Percentiles rank a stretch among this genome's conserved stretches.
These are phyloP conservation scores for Lottia scabra DNA, from an alignment of 2,888 invertebrate species.

Conservation along the genomic window DNA sequence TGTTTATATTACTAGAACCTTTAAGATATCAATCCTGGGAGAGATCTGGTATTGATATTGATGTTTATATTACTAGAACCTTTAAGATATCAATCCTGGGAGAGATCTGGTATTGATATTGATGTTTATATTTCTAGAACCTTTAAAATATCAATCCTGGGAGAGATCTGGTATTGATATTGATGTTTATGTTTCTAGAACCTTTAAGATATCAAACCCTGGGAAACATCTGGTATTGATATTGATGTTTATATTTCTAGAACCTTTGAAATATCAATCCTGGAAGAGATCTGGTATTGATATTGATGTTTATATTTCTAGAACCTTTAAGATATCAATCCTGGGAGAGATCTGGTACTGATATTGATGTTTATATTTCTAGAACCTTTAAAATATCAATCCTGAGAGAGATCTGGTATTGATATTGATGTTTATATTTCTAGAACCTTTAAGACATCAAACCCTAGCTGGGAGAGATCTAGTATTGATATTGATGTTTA, in stretches of 20 bases:
- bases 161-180: too few relatives aligned
- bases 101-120: slow-evolving; percentile 60
- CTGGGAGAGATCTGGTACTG: slow-evolving; percentile 62
- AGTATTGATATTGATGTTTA: slow-evolving; percentile 24
- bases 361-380: slow-evolving; percentile 56
- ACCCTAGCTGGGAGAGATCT: slow-evolving; percentile 63
- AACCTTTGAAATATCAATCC: too few relatives aligned
- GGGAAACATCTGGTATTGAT: too few relatives aligned
- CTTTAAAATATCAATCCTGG: too few relatives aligned
- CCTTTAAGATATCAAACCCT: too few relatives aligned
- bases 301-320: slow-evolving; percentile 26
- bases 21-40: slow-evolving; percentile 61
- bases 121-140: slow-evolving; percentile 56
- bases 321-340: slow-evolving; percentile 54
- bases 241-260: too few relatives aligned
- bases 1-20: slow-evolving; percentile 40
- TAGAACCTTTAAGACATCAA: slow-evolving; percentile 55
- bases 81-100: slow-evolving; percentile 58
- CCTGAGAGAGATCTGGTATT: slow-evolving; percentile 59
- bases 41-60: slow-evolving; percentile 60
- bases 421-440: slow-evolving; percentile 59
- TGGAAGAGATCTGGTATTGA: too few relatives aligned
- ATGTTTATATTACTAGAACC: slow-evolving; percentile 52
- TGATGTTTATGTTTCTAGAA: too few relatives aligned
- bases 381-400: slow-evolving; percentile 56